phyloP scores from a whole-genome alignment of 2,888 invertebrate species.

The Caenorhabditis angaria region DNA sequence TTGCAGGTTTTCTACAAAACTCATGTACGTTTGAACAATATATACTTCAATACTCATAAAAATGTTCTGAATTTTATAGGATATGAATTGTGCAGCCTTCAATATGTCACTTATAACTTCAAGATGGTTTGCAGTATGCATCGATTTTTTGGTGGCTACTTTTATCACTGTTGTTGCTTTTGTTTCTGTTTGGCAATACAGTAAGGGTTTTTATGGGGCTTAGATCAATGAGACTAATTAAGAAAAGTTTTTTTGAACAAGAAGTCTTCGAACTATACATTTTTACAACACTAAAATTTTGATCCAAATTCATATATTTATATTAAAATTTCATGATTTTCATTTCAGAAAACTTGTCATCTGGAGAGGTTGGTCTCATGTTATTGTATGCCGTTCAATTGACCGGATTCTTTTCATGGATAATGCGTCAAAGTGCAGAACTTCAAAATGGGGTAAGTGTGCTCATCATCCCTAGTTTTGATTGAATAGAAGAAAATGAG shows the following conservation, averaged over 20 bases:
- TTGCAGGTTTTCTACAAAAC: conserved; percentile 75
- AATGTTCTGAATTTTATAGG: conserved; percentile 75
- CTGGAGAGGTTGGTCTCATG: conserved; percentile 64
- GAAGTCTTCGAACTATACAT: background rate
- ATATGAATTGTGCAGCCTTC: conserved; percentile 89
- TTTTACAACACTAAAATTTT: background rate
- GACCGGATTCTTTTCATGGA: conserved; percentile 88
- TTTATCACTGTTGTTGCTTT: conserved; percentile 88
- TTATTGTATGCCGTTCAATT: conserved; percentile 73
- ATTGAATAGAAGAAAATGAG: background rate
- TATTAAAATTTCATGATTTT: too few species aligned
- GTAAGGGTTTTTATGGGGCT: conserved; percentile 18
- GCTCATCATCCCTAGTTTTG: background rate
- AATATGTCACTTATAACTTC: conserved; percentile 88
- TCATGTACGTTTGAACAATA: conserved; percentile 57
- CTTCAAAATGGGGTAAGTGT: conserved; percentile 75
- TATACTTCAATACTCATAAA: conserved; percentile 9
- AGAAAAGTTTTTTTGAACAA: conserved; percentile 5
- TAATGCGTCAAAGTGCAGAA: conserved; percentile 88
- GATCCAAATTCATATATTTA: background rate
- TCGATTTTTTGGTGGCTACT: conserved; percentile 87
- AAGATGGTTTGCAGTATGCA: conserved; percentile 90
- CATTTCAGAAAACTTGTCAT: conserved; percentile 36
- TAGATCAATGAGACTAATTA: background rate
- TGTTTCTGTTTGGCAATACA: conserved; percentile 79